A percentile compares a stretch with the other conserved stretches of the same genome.
These are phyloP conservation scores for Myotis pilosus DNA, from an alignment of 2,797 vertebrate genomes.

Conservation along the genomic window DNA sequence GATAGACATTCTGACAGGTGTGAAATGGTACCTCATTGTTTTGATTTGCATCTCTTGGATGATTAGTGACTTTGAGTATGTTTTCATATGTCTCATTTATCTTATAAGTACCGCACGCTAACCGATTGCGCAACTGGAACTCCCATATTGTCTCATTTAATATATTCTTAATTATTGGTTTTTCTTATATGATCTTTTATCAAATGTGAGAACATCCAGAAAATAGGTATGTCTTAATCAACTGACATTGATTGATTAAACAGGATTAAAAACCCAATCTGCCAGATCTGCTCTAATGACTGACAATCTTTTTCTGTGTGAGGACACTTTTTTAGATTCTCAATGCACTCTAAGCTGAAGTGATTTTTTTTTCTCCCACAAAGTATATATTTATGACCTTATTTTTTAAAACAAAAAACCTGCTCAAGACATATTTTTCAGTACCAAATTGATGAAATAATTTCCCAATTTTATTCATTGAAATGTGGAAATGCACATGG, in stretches of 20 bases:
- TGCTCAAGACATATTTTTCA: not conserved
- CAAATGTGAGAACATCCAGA: not conserved
- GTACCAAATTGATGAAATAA: not conserved
- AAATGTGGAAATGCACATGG: not conserved
- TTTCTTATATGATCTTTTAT: not conserved
- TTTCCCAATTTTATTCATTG: not conserved
- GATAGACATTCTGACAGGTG: too few relatives aligned
- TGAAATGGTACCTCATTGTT: too few relatives aligned
- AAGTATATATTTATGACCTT: not conserved
- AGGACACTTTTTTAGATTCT: not conserved
- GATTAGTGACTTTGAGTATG: too few relatives aligned
- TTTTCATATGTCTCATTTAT: not conserved
- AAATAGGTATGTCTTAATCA: not conserved
- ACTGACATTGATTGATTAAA: constrained; percentile 16
- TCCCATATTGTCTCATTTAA: not conserved
- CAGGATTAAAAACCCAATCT: constrained; percentile 13
- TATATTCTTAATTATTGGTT: not conserved
- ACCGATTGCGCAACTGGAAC: too few relatives aligned
- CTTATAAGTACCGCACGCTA: too few relatives aligned
- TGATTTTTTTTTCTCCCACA: not conserved
- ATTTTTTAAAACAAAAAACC: not conserved
- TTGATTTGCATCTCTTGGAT: too few relatives aligned
- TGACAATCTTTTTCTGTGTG: not conserved
- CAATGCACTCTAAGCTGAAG: not conserved
- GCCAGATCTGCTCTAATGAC: not conserved